Conservation (phyloP, 2,888 invertebrate species). For the Torymus tubicola region DNA sequence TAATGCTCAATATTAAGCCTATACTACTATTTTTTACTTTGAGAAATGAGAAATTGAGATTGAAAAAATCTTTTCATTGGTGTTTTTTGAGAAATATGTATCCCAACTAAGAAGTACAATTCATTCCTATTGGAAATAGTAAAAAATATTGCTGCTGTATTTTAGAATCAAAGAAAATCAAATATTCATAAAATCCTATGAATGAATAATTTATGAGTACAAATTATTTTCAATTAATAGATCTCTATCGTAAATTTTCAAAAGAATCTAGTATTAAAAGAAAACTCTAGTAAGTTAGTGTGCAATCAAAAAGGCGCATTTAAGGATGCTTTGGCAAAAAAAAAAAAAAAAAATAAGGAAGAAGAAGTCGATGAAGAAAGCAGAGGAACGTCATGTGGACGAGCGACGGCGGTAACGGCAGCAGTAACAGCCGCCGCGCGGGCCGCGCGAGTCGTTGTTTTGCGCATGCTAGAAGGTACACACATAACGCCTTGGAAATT, state of each 20-base stretch:
- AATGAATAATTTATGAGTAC: not conserved
- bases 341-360: not conserved
- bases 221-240: not conserved
- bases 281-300: slow-evolving; percentile 34
- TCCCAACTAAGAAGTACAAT: too few species aligned
- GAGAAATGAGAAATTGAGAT: too few species aligned
- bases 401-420: slow-evolving; percentile 60
- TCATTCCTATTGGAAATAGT: too few species aligned
- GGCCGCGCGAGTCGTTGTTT: slow-evolving; percentile 55
- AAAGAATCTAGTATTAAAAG: not conserved
- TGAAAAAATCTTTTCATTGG: too few species aligned
- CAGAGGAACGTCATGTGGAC: slow-evolving; percentile 61
- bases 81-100: too few species aligned
- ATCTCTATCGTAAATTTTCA: not conserved
- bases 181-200: too few species aligned
- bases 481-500: slow-evolving; percentile 75
- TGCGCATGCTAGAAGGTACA: slow-evolving; percentile 69
- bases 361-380: slow-evolving; percentile 29
- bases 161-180: too few species aligned
- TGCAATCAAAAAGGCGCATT: not conserved
- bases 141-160: too few species aligned
- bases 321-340: not conserved
- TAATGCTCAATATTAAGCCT: too few species aligned
- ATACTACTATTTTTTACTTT: too few species aligned
- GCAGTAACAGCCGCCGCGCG: slow-evolving; percentile 15